Percentiles rank a stretch among this genome's conserved stretches.
These are phyloP conservation scores for Mustelus asterias DNA, from an alignment of 2,113 vertebrate species.

Conservation along the genomic window DNA sequence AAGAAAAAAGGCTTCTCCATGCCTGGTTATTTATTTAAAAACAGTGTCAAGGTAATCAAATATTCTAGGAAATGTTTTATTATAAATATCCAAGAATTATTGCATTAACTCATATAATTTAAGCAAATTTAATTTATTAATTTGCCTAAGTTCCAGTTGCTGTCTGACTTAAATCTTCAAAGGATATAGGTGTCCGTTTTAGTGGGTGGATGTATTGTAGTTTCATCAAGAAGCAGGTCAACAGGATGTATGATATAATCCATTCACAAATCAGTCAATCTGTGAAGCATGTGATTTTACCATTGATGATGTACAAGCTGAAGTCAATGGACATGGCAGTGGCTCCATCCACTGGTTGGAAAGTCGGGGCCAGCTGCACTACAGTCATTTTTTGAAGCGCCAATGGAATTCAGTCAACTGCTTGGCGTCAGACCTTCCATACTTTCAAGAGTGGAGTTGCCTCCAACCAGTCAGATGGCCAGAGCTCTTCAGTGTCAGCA, in stretches of 20 bases:
- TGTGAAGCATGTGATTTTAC: background rate
- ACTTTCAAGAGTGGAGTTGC: background rate
- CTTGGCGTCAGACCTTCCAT: background rate
- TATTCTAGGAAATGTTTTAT: background rate
- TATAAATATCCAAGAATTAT: background rate
- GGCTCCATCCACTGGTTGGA: background rate
- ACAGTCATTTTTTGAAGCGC: background rate
- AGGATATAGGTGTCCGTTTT: background rate
- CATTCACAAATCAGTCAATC: background rate
- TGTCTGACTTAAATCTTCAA: background rate
- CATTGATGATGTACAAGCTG: background rate
- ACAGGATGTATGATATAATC: background rate
- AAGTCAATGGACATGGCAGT: background rate
- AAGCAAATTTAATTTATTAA: background rate
- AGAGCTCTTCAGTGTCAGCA: background rate
- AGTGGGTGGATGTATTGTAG: background rate
- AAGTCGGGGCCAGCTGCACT: background rate
- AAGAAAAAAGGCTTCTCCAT: conserved; percentile 96
- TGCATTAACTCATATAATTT: background rate
- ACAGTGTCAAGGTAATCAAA: conserved; percentile 80
- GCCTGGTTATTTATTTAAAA: conserved; percentile 95
- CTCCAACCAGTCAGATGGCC: background rate
- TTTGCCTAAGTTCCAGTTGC: background rate
- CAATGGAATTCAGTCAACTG: background rate
- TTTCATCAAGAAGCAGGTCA: background rate